A percentile compares a stretch with the other conserved stretches of the same genome.
These are phyloP conservation scores for Cryptocephalus moraei DNA, from an alignment of 2,888 invertebrate species.

Conservation along the genomic window DNA sequence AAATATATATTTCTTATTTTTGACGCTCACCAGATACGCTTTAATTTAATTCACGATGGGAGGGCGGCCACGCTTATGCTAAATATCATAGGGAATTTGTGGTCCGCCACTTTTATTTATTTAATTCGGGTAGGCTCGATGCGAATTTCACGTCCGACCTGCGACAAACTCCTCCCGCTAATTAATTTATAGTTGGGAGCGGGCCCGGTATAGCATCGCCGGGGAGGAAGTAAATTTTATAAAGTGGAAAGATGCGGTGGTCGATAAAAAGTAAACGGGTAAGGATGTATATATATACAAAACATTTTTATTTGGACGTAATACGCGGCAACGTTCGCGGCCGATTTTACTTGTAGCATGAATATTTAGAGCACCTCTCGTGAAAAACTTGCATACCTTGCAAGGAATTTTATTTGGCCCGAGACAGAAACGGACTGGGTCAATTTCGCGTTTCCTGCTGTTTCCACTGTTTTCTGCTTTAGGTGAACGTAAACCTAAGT, in stretches of 20 bases:
- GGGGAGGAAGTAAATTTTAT: too few relatives aligned
- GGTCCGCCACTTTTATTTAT: constrained; percentile 31
- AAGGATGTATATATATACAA: too few relatives aligned
- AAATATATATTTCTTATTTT: constrained; percentile 35
- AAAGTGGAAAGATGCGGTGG: too few relatives aligned
- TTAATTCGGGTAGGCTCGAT: constrained; percentile 6
- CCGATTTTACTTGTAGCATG: constrained; percentile 13
- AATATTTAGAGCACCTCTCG: constrained; percentile 16
- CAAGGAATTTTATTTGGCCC: constrained; percentile 15
- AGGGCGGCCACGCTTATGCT: constrained; percentile 30
- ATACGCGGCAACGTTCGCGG: constrained; percentile 1
- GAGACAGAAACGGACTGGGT: constrained; percentile 1
- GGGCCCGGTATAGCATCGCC: too few relatives aligned
- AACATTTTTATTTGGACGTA: too few relatives aligned
- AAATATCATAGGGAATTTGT: constrained; percentile 36
- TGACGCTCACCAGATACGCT: constrained; percentile 37
- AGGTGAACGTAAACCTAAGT: too few relatives aligned
- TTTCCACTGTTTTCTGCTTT: too few relatives aligned
- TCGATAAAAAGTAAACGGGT: too few relatives aligned
- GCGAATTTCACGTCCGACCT: constrained; percentile 13
- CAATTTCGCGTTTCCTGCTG: too few relatives aligned
- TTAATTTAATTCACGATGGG: constrained; percentile 36
- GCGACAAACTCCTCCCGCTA: too few relatives aligned
- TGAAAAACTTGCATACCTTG: constrained; percentile 15
- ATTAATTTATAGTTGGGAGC: too few relatives aligned